Conservation (phyloP, 2,797 vertebrate genomes). For the Gobionotothen gibberifrons region DNA sequence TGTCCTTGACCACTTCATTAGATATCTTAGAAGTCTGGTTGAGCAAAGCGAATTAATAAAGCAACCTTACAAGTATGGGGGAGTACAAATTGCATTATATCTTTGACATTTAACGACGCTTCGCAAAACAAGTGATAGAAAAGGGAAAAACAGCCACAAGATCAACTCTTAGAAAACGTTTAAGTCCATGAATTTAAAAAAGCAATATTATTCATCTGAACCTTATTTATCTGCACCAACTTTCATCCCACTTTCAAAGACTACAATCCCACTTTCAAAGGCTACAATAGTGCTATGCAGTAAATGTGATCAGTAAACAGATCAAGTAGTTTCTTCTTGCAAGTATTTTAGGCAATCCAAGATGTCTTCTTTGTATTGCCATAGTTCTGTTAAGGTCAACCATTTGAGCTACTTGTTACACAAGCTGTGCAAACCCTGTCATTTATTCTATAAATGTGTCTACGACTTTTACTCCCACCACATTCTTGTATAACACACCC, state of each 20-base stretch:
- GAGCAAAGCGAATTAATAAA: slow-evolving; percentile 1
- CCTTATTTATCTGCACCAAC: background rate
- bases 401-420: background rate
- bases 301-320: background rate
- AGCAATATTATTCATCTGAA: background rate
- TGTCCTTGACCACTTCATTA: accelerated
- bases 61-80: background rate
- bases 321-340: too few relatives aligned
- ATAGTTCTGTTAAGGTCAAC: background rate
- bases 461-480: background rate
- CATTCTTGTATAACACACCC: background rate
- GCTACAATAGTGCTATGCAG: background rate
- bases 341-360: background rate
- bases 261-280: background rate
- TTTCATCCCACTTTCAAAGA: background rate
- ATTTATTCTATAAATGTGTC: background rate
- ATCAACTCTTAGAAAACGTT: background rate
- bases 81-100: background rate
- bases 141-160: background rate
- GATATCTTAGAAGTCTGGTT: slow-evolving; percentile 4
- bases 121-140: background rate
- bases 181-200: background rate
- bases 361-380: background rate
- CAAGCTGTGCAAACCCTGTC: background rate
- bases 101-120: background rate